Conservation (phyloP, 2,113 vertebrate genomes). For the Tyrannus savana region DNA sequence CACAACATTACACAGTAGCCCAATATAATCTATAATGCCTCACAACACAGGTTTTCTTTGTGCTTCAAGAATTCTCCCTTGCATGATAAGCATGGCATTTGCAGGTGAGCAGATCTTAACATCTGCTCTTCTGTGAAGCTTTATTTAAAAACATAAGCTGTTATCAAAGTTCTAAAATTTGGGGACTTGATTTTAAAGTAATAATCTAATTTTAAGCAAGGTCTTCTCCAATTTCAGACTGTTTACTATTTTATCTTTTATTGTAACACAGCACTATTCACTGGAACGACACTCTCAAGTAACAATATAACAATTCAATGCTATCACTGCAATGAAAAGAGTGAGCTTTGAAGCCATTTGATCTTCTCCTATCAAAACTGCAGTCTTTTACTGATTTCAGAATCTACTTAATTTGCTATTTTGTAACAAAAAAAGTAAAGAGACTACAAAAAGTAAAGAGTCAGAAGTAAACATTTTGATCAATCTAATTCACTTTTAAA, state of each 20-base stretch:
- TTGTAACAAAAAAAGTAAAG: background rate
- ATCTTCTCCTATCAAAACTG: background rate
- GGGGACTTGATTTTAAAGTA: background rate
- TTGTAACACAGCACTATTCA: background rate
- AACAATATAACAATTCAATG: background rate
- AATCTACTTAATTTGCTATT: background rate
- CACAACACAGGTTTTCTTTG: background rate
- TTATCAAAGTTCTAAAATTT: background rate
- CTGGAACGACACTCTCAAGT: background rate
- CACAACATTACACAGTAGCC: background rate
- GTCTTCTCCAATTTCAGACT: background rate
- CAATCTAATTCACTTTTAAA: background rate
- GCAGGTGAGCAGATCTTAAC: background rate
- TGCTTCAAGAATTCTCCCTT: background rate
- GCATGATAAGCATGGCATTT: background rate
- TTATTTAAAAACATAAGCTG: background rate
- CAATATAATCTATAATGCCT: background rate
- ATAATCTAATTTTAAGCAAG: background rate
- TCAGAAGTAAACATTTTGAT: constrained; percentile 33
- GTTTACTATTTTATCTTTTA: background rate
- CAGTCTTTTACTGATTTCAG: background rate
- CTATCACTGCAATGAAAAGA: background rate
- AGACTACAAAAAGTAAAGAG: background rate
- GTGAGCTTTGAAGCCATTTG: background rate
- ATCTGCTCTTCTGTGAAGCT: background rate